Base-by-base conservation (phyloP, 2,113 vertebrate genomes). In the Perccottus glenii region DNA sequence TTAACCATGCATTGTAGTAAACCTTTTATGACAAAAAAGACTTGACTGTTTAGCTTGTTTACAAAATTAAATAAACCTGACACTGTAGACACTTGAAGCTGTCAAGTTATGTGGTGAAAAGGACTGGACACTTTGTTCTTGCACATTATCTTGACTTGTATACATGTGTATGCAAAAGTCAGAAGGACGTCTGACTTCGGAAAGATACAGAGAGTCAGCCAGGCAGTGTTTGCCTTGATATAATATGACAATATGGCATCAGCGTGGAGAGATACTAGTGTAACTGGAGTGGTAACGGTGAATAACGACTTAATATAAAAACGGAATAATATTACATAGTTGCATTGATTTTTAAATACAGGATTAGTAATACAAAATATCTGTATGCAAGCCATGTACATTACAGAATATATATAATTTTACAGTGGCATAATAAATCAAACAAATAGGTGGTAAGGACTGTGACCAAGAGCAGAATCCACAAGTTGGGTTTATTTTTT, bases 161-260 rank as follows among this genome's bases (percentile, higher is more conserved):
- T 33, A 38, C 62, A 11, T 42, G 56, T 56, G 19, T 27, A 27
- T 27, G 19, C 19, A 27, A 27, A 53, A 58, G 33, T 4, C 32
- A 46, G 38, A 38, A 65, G 58, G 36, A 27, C 5, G 12, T 19
- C 61, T 55, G 61, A 67, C 35, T 33, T 49, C 19, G 19, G 19
- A 36, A 44, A n/a, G 44, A 48, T 62, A 49, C 45, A 60, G 19
- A 53, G 64, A 66, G 40, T 3, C 1, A 3, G 19, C 19, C 55
- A 66, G 63, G 62, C 56, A 14, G 35, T 0, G 1, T 27, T 58
- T 50, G 47, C 35, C n/a, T 64, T 68, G 40, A 68, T 75, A 12
- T 38, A 59, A 48, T 71, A 67, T 73, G 46, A 14, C 42, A 52
- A 55, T 3, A 1, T 69, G 59, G 65, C 67, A 73, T 62, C 16